Conservation (phyloP, 2,113 vertebrate genomes). For the Anoura caudifer region DNA sequence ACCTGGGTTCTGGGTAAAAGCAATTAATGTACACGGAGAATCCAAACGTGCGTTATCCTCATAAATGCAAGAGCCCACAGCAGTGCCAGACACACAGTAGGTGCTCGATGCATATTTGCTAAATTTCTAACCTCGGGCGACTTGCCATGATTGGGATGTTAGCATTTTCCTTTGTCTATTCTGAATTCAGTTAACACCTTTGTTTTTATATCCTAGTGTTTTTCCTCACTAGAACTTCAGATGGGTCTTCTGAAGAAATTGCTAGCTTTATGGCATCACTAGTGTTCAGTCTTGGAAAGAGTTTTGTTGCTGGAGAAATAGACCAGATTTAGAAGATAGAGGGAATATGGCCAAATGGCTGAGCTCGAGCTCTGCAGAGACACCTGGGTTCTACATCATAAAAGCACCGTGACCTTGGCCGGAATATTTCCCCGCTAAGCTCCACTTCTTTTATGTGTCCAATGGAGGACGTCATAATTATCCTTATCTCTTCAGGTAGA, state of each 20-base stretch:
- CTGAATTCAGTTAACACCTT: background rate
- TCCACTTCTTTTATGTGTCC: background rate
- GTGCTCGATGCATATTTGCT: background rate
- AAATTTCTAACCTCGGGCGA: background rate
- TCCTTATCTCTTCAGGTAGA: background rate
- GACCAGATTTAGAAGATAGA: background rate
- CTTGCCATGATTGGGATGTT: background rate
- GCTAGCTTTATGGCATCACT: background rate
- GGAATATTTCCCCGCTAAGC: background rate
- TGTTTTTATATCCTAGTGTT: background rate
- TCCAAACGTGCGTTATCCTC: background rate
- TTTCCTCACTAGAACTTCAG: background rate
- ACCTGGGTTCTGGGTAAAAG: background rate
- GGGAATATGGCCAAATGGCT: background rate
- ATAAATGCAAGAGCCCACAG: background rate
- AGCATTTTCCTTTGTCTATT: background rate
- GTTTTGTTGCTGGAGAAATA: conserved; percentile 9
- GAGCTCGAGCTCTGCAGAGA: background rate
- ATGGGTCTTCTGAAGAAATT: conserved; percentile 2
- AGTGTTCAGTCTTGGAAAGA: background rate
- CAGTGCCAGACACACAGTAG: background rate
- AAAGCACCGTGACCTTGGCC: background rate
- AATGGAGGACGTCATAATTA: background rate
- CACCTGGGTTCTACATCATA: background rate
- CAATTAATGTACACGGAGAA: background rate